Evolutionary conservation across 2,113 vertebrate genomes (phyloP).

Genomic region (Crocuta crocuta): DNA sequence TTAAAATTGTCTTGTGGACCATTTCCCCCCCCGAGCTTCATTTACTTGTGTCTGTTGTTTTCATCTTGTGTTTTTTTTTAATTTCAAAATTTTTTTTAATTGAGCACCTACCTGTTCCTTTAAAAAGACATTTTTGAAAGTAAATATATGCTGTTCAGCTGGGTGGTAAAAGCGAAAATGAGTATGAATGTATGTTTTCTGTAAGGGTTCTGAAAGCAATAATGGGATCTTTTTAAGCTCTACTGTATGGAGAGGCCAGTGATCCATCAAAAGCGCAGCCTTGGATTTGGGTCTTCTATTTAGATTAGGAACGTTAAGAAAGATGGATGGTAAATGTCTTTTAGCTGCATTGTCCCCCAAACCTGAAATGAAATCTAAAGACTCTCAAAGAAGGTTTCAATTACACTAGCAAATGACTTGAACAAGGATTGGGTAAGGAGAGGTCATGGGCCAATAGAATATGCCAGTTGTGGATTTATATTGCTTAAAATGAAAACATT

Average conservation of each 20-base stretch:
- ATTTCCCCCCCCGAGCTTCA: neutral
- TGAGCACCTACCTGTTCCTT: conserved; percentile 48
- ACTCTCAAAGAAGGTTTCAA: conserved; percentile 91
- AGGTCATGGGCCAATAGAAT: conserved; percentile 77
- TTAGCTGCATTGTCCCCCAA: conserved; percentile 90
- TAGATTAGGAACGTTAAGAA: conserved; percentile 94
- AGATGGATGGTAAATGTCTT: conserved; percentile 94
- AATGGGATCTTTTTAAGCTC: conserved; percentile 86
- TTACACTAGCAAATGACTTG: conserved; percentile 88
- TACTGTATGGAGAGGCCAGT: conserved; percentile 81
- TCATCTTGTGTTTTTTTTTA: conserved; percentile 2
- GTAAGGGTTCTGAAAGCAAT: conserved; percentile 79
- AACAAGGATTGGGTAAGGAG: conserved; percentile 73
- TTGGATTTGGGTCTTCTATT: conserved; percentile 92
- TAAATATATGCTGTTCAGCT: neutral
- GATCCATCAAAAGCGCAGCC: conserved; percentile 92
- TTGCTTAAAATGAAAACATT: conserved; percentile 88
- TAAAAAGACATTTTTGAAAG: conserved; percentile 49
- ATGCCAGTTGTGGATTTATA: conserved; percentile 86
- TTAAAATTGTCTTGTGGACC: neutral
- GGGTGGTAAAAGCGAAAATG: conserved; percentile 57
- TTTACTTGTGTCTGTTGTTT: conserved; percentile 64
- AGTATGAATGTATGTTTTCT: conserved; percentile 63
- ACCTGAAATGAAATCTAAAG: conserved; percentile 91
- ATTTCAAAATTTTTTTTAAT: conserved; percentile 24